Evolutionary conservation across 2,888 invertebrate genomes (phyloP), one percentile per base, ranked within the genome.

Genomic region (Agriotes lineatus): DNA sequence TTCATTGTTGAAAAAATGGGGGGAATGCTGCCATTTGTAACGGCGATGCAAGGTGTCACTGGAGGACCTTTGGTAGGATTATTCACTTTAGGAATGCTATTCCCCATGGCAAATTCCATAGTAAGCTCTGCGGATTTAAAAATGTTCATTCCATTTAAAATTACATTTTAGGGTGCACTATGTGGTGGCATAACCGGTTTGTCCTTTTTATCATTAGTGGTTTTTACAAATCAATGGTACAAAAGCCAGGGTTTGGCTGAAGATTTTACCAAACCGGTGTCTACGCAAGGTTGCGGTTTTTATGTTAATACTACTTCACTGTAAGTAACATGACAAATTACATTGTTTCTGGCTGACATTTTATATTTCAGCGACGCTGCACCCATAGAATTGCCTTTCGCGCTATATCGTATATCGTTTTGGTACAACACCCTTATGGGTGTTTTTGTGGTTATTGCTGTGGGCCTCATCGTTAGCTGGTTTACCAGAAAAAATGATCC

Each of bases 11-110:
- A 90, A 50, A 16, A 56, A 33, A 19, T 63, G 44, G 92, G 91
- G 57, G 87, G 89, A n/a, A 84, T 82, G 42, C 86, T 93, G 69
- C 90, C 91, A 76, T 87, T 93, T 3, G 86, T 20, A 7, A 35
- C 18, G 5, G 30, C 35, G 18, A 4, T 30, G 2, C 42, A 56
- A 39, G 56, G 37, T 1, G 39, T 37, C 1, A 20, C 89, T 0
- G 87, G 89, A 25, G 91, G 92, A 1, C 90, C 92, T 0, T 81
- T 90, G 3, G 83, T 92, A 1, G 93, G 91, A 0, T 82, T 92
- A 1, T 93, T 92, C 76, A 87, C 89, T 0, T 79, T 92, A 16
- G 93, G 92, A 2, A 89, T 93, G 75, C 85, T 92, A 19, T 88
- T 90, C 70, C 90, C 92, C 0, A 89, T 88, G 77, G 88, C 88